Evolutionary conservation across 64 coral and sea anemone genomes (phyloP).

Genomic region (Actinia equina): DNA sequence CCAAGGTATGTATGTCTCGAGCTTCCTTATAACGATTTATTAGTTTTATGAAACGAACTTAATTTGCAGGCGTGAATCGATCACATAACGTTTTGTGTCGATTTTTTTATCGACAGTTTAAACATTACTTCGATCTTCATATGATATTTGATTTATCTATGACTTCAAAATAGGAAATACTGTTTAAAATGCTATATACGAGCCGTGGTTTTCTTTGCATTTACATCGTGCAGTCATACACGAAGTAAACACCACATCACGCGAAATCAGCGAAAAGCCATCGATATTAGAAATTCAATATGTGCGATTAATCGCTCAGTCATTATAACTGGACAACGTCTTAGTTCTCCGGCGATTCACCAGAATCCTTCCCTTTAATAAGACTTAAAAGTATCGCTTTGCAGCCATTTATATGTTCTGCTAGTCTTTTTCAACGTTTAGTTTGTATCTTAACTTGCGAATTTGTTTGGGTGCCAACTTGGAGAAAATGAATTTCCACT

Average conservation of each 20-base stretch:
- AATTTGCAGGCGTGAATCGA: background rate
- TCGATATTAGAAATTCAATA: constrained; percentile 11
- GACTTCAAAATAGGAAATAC: background rate
- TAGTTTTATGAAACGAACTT: background rate
- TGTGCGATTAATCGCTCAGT: background rate
- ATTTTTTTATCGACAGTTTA: background rate
- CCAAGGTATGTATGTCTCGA: background rate
- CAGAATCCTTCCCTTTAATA: background rate
- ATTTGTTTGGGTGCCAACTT: background rate
- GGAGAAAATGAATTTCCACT: background rate
- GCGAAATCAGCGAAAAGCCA: background rate
- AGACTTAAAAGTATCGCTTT: background rate
- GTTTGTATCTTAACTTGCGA: background rate
- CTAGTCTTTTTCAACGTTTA: background rate
- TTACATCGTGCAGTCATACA: background rate
- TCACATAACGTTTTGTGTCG: constrained; percentile 1
- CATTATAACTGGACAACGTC: background rate
- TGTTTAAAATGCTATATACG: background rate
- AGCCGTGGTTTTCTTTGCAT: background rate
- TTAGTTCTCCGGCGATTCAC: background rate
- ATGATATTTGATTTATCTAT: background rate
- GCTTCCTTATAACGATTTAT: background rate
- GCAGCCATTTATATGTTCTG: background rate
- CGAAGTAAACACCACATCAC: background rate
- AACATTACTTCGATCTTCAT: background rate